Percentiles rank a stretch among this genome's conserved stretches.
phyloP scores from a whole-genome alignment of 2,113 vertebrate species.

The Triplophysa siluroides region DNA sequence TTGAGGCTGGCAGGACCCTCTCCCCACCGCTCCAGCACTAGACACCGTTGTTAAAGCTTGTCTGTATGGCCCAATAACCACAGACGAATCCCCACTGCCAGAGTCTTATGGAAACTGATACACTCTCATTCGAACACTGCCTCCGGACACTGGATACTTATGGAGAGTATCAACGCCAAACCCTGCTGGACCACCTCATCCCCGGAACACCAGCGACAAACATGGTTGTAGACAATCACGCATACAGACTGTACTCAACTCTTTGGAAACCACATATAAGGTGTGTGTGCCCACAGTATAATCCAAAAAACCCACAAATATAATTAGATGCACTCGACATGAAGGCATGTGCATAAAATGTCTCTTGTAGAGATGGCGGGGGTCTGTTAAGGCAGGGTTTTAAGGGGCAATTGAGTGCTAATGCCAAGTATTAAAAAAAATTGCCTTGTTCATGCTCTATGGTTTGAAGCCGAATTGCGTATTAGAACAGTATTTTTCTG shows the following conservation, averaged over 20 bases:
- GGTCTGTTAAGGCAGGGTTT: background rate
- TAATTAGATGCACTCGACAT: conserved; percentile 4
- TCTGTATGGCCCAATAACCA: conserved; percentile 68
- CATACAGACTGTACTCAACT: conserved; percentile 17
- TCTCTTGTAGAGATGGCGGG: background rate
- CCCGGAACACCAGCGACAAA: conserved; percentile 28
- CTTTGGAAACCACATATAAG: conserved; percentile 17
- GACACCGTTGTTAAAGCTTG: conserved; percentile 59
- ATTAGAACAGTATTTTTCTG: background rate
- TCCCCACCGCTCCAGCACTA: conserved; percentile 48
- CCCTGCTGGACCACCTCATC: conserved; percentile 46
- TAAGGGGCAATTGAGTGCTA: background rate
- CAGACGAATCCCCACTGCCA: conserved; percentile 58
- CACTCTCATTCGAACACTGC: conserved; percentile 55
- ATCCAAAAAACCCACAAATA: conserved; percentile 17
- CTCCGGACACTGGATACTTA: conserved; percentile 55
- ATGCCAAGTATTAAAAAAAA: background rate
- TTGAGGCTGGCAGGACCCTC: conserved; percentile 77
- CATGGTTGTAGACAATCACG: conserved; percentile 17
- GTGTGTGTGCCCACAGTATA: conserved; percentile 16
- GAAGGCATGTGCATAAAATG: background rate
- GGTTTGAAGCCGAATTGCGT: background rate
- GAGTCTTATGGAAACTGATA: conserved; percentile 60
- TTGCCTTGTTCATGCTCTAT: background rate
- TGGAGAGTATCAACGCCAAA: conserved; percentile 48